A percentile compares a stretch with the other conserved stretches of the same genome.
Evolutionary conservation across 2,113 vertebrate species (phyloP).

Genomic region (Mohoua ochrocephala): DNA sequence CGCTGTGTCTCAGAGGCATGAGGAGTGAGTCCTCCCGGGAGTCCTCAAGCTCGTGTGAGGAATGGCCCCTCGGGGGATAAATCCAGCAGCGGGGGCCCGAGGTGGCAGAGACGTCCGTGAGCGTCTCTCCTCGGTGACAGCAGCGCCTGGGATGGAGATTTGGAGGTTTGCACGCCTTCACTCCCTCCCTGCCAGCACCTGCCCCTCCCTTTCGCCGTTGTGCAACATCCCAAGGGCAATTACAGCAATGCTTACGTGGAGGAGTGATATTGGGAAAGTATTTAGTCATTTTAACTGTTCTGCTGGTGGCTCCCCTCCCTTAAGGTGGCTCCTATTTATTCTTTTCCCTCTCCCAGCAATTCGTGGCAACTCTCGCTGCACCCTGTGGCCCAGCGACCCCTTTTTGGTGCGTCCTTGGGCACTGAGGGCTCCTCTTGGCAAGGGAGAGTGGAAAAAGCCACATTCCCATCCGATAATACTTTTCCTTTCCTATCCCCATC

Average conservation of each 20-base stretch:
- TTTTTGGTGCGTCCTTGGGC: neutral
- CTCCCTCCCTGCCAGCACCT: constrained; percentile 25
- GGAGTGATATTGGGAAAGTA: constrained; percentile 57
- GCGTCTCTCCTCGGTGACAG: neutral
- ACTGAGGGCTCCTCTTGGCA: neutral
- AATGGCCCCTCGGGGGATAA: neutral
- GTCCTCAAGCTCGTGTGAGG: neutral
- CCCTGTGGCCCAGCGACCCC: neutral
- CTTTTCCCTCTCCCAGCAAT: neutral
- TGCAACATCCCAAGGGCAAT: constrained; percentile 60
- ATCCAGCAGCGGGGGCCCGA: neutral
- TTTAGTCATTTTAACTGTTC: constrained; percentile 58
- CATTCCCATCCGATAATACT: neutral
- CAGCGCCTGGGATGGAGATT: neutral
- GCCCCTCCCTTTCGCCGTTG: constrained; percentile 48
- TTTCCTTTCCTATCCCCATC: neutral
- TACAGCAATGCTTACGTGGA: constrained; percentile 56
- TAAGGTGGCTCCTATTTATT: constrained; percentile 52
- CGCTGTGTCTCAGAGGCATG: neutral
- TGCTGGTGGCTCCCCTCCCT: constrained; percentile 41
- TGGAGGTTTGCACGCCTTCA: neutral
- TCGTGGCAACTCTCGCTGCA: accelerated
- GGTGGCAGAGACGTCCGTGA: neutral
- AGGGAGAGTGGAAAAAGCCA: neutral
- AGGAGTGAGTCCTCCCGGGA: neutral